Percentiles rank a stretch among this genome's conserved stretches.
These are phyloP conservation scores for Chrysochloris asiatica DNA, from an alignment of 2,113 vertebrate species.

Conservation along the genomic window DNA sequence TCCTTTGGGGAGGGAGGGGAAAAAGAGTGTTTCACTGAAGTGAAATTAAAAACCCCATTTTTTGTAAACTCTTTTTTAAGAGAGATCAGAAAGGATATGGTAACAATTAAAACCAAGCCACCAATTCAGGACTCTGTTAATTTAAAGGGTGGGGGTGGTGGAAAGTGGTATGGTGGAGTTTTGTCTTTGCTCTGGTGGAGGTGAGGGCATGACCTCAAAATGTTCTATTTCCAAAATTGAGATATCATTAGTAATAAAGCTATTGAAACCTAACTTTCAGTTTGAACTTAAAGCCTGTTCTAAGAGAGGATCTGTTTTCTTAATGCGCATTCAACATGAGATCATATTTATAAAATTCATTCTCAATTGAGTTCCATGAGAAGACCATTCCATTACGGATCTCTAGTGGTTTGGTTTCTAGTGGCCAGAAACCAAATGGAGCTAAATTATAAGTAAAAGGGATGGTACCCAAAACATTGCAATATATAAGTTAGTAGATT, in stretches of 20 bases:
- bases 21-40: neutral
- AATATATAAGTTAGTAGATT: neutral
- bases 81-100: slow-evolving; percentile 62
- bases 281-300: slow-evolving; percentile 79
- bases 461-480: slow-evolving; percentile 36
- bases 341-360: slow-evolving; percentile 82
- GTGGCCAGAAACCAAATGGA: slow-evolving; percentile 63
- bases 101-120: slow-evolving; percentile 79
- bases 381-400: slow-evolving; percentile 45
- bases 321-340: slow-evolving; percentile 79
- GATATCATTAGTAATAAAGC: slow-evolving; percentile 78
- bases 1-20: neutral
- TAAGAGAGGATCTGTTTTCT: slow-evolving; percentile 76
- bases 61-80: neutral
- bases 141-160: slow-evolving; percentile 46
- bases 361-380: slow-evolving; percentile 78
- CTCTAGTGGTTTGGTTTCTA: slow-evolving; percentile 63
- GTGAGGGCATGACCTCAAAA: slow-evolving; percentile 78
- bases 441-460: slow-evolving; percentile 70
- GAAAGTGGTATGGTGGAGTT: slow-evolving; percentile 65
- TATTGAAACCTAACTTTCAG: slow-evolving; percentile 76
- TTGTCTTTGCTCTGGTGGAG: slow-evolving; percentile 47
- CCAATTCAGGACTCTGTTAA: slow-evolving; percentile 59
- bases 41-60: slow-evolving; percentile 27
- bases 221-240: slow-evolving; percentile 76